Percentiles rank a stretch among this genome's conserved stretches.
phyloP scores from a whole-genome alignment of 2,888 invertebrate species.

The Ecliptopera silaceata region DNA sequence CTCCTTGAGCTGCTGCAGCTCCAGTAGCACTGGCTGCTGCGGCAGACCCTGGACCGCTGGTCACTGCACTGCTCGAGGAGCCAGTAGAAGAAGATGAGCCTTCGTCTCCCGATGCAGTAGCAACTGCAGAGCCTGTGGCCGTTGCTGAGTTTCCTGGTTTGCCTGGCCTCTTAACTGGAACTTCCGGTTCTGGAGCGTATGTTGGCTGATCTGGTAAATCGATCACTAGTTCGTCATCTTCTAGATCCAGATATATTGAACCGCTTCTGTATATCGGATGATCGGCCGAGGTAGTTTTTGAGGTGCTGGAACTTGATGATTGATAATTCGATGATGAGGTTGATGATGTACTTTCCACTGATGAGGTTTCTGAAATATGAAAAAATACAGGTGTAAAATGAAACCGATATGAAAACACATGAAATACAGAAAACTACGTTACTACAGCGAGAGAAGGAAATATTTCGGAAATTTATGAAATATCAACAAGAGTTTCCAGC shows the following conservation, averaged over 20 bases:
- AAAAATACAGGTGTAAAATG: no score
- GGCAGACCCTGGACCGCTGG: background rate
- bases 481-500: no score
- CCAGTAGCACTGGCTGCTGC: background rate
- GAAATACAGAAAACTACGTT: no score
- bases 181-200: no score
- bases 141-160: no score
- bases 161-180: no score
- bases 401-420: no score
- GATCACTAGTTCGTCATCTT: background rate
- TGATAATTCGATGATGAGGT: background rate
- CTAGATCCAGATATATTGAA: background rate
- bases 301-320: background rate
- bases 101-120: background rate
- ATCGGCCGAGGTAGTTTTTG: background rate
- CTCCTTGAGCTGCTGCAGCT: background rate
- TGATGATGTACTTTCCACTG: background rate
- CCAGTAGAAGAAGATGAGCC: background rate
- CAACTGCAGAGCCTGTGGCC: no score
- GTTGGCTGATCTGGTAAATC: background rate
- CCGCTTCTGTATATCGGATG: no score
- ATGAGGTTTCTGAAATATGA: background rate
- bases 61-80: background rate
- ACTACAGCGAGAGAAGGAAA: no score
- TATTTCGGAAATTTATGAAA: no score